A percentile compares a stretch with the other conserved stretches of the same genome.
Conservation (phyloP, 2,797 vertebrate genomes). For the Galago senegalensis region DNA sequence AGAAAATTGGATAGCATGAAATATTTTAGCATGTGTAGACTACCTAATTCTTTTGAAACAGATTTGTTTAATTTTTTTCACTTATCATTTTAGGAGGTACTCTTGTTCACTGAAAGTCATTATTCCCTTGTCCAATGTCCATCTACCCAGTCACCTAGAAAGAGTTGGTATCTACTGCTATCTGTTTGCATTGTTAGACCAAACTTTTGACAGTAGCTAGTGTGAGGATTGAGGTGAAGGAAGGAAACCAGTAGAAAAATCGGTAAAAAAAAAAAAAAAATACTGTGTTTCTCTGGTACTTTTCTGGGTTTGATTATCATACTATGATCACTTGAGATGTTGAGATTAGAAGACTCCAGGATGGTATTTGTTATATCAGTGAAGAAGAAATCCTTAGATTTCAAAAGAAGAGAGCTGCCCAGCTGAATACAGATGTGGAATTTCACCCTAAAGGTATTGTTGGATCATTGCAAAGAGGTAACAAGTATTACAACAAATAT, state of each 20-base stretch:
- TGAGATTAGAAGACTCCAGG: neutral
- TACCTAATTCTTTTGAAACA: neutral
- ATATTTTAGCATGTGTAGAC: neutral
- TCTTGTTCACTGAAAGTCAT: neutral
- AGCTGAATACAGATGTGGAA: constrained; percentile 90
- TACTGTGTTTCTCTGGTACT: neutral
- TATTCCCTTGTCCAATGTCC: neutral
- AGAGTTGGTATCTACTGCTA: neutral
- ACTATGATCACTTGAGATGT: neutral
- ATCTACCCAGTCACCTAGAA: neutral
- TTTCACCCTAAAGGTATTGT: constrained; percentile 91
- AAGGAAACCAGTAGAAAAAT: too few species aligned
- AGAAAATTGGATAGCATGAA: neutral
- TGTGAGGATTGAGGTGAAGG: neutral
- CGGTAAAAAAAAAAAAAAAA: too few species aligned
- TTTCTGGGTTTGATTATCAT: neutral
- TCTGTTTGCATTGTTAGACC: neutral
- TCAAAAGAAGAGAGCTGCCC: constrained; percentile 93
- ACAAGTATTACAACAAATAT: constrained; percentile 92
- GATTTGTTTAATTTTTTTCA: neutral
- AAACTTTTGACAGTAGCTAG: neutral
- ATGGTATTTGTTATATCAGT: constrained; percentile 83
- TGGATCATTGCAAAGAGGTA: constrained; percentile 86
- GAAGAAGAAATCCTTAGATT: constrained; percentile 91
- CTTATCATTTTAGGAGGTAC: neutral